Evolutionary conservation across 2,888 invertebrate genomes (phyloP).

Genomic region (Tiphia femorata): DNA sequence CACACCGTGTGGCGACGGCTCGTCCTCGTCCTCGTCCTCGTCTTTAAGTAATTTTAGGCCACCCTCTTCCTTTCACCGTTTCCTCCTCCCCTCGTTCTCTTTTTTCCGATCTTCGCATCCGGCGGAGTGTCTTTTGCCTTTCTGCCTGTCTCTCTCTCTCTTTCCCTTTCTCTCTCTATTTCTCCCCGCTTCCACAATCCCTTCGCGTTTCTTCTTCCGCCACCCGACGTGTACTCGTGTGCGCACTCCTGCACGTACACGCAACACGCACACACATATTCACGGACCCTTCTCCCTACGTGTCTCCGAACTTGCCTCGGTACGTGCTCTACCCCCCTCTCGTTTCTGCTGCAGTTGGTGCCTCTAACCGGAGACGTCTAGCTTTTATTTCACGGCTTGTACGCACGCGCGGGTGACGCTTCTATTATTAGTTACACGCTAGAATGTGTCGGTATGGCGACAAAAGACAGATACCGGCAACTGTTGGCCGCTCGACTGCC

Average conservation of each 20-base stretch:
- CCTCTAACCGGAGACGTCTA: conserved; percentile 3
- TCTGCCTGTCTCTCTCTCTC: neutral
- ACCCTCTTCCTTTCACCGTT: conserved; percentile 30
- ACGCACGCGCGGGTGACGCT: conserved; percentile 5
- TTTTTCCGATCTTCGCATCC: conserved; percentile 35
- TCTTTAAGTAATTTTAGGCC: conserved; percentile 43
- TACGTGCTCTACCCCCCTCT: too few species aligned
- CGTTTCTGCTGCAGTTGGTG: neutral
- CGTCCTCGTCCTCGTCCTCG: conserved; percentile 15
- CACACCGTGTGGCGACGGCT: conserved; percentile 4
- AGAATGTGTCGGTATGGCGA: conserved; percentile 27
- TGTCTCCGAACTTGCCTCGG: too few species aligned
- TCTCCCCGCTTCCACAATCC: neutral
- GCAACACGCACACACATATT: too few species aligned
- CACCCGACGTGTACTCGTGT: too few species aligned
- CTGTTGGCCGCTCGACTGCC: conserved; percentile 23
- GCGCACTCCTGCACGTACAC: too few species aligned
- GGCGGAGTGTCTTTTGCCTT: conserved; percentile 10
- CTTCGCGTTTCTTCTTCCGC: neutral
- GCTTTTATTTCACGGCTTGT: conserved; percentile 36
- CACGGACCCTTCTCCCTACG: neutral
- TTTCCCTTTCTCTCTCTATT: neutral
- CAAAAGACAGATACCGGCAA: conserved; percentile 51
- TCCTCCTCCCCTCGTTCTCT: conserved; percentile 12
- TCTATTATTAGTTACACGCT: conserved; percentile 23